phyloP scores from a whole-genome alignment of 2,888 invertebrate species.

The Phasia obesa region DNA sequence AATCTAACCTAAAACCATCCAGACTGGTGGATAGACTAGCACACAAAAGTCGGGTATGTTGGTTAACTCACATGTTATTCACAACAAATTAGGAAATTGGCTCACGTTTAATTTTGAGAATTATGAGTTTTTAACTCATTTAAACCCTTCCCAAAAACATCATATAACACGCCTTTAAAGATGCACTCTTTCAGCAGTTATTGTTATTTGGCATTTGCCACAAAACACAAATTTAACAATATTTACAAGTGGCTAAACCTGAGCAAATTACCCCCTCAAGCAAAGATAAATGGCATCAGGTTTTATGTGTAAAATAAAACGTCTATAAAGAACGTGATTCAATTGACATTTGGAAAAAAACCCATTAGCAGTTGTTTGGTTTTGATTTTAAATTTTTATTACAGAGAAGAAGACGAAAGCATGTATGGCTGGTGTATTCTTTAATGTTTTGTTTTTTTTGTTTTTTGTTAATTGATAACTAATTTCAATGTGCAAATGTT shows the following conservation, averaged over 20 bases:
- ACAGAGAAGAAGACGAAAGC: neutral
- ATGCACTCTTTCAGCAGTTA: conserved; percentile 27
- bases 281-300: conserved; percentile 41
- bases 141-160: neutral
- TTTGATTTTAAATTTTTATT: conserved; percentile 25
- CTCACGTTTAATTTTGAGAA: too few species aligned
- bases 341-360: conserved; percentile 66
- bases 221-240: conserved; percentile 25
- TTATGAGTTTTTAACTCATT: neutral
- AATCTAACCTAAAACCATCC: too few species aligned
- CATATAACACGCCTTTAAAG: conserved; percentile 4
- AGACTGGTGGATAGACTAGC: too few species aligned
- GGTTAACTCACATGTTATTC: too few species aligned
- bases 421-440: conserved; percentile 36
- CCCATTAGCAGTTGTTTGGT: conserved; percentile 46
- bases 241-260: conserved; percentile 51
- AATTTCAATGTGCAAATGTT: conserved; percentile 50
- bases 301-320: conserved; percentile 52
- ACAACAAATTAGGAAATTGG: too few species aligned
- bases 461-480: conserved; percentile 45
- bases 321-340: conserved; percentile 57
- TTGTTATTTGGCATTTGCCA: conserved; percentile 22
- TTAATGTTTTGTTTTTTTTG: conserved; percentile 21
- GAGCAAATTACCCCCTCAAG: conserved; percentile 35
- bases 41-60: too few species aligned